A percentile compares a stretch with the other conserved stretches of the same genome.
Evolutionary conservation across 2,797 vertebrate species (phyloP).

Genomic region (Scleropages formosus): DNA sequence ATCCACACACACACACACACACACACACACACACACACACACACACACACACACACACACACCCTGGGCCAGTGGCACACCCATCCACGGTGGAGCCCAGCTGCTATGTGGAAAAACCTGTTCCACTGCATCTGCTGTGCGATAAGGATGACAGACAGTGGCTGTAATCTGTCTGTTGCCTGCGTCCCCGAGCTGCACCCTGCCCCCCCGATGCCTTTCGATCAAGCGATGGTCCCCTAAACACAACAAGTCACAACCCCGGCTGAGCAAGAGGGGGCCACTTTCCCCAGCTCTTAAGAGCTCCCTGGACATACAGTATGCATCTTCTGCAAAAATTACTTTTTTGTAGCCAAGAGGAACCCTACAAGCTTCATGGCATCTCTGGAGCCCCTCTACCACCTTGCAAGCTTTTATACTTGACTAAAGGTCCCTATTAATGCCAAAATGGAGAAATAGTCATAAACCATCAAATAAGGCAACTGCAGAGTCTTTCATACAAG

Average conservation of each 20-base stretch:
- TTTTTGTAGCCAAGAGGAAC: neutral
- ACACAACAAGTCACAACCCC: too few species aligned
- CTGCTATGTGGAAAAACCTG: slow-evolving; percentile 15
- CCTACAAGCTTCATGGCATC: neutral
- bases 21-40: neutral
- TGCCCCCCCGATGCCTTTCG: too few species aligned
- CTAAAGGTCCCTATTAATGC: neutral
- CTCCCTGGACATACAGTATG: neutral
- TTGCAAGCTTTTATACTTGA: neutral
- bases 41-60: too few species aligned
- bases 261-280: neutral
- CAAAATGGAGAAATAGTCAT: neutral
- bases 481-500: slow-evolving; percentile 32
- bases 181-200: neutral
- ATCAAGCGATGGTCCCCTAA: neutral
- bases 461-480: slow-evolving; percentile 33
- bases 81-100: neutral
- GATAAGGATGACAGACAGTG: neutral
- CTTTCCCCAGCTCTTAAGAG: neutral
- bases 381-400: neutral
- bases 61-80: neutral
- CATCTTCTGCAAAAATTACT: slow-evolving; percentile 12
- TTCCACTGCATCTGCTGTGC: neutral
- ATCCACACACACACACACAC: neutral
- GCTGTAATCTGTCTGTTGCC: neutral